Evolutionary conservation across 2,797 vertebrate genomes (phyloP).

Genomic region (Hephaestus fuliginosus): DNA sequence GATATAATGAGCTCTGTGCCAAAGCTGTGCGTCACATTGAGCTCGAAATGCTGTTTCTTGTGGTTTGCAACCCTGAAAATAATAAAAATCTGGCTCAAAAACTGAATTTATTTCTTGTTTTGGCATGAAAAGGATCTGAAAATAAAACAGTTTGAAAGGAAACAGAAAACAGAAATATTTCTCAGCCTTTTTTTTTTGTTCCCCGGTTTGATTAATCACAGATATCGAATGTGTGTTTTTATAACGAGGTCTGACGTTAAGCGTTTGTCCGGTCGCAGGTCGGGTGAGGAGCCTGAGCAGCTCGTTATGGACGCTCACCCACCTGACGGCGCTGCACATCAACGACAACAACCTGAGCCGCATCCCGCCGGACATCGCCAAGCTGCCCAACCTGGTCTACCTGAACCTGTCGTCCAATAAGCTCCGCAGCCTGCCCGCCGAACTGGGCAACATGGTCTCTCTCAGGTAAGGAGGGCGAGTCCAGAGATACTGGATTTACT

Average conservation of each 20-base stretch:
- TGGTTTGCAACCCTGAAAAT: not conserved
- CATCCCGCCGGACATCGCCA: slow-evolving; percentile 98
- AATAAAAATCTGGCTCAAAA: not conserved
- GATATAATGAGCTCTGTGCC: not conserved
- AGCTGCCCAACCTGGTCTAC: slow-evolving; percentile 98
- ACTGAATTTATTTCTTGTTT: not conserved
- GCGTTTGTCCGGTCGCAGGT: slow-evolving; percentile 79
- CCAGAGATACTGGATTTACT: not conserved
- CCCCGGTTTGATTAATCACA: not conserved
- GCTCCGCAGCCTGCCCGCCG: slow-evolving; percentile 98
- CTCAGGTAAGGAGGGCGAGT: slow-evolving; percentile 90
- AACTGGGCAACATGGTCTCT: slow-evolving; percentile 99
- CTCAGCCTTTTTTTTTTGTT: not conserved
- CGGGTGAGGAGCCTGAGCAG: slow-evolving; percentile 95
- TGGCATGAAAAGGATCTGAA: not conserved
- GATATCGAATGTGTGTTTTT: not conserved
- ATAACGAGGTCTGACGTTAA: not conserved
- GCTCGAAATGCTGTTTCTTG: not conserved
- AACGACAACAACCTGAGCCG: slow-evolving; percentile 98
- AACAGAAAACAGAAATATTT: not conserved
- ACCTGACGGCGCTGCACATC: slow-evolving; percentile 98
- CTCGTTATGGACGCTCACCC: slow-evolving; percentile 97
- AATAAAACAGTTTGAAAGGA: not conserved
- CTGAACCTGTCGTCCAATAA: slow-evolving; percentile 99
- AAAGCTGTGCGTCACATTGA: not conserved